Base-by-base conservation (phyloP, 92 coral and sea anemone genomes). In the Pocillopora grandis region DNA sequence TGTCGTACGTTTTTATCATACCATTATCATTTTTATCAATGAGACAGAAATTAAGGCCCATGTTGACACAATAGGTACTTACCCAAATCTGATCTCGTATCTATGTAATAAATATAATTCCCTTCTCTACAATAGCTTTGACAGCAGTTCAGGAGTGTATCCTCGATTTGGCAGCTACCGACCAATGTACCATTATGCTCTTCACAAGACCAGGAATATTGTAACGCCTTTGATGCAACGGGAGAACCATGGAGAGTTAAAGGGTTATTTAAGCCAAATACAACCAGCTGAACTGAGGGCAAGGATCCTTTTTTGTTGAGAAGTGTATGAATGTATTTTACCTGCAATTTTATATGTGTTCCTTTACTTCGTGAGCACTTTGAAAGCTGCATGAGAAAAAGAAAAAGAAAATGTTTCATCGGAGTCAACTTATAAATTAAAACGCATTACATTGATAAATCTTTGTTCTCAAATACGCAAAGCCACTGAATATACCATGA, bases 141-240 rank as follows among this genome's bases (percentile, higher is more conserved):
- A 52, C 86, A 82, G 10, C 86, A 72, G 16, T 13, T 23, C 27
- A 72, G 0, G 18, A 52, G 7, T 9, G 17, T 59, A 1, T 12
- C 52, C 72, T 60, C 78, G 13, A 82, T 48, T 48, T 15, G 31
- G 62, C 86, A 72, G 55, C 21, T 62, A 0, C 78, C 85, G 19
- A 21, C 0, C 0, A 42, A 1, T 5, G 10, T 36, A 6, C 59
- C 77, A 15, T 42, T 81, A 2, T 18, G 27, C 13, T 1, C 10
- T 58, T 80, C 19, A 59, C 85, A 80, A 3, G 76, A 59, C 85
- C 85, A 71, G 9, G 61, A 2, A 9, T 42, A 21, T 0, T 20
- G 9, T 27, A 81, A 58, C 15, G 4, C 37, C 85, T 81, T 21
- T n/a, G 71, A 71, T 36, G 15, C 36, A 35, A 58, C 36, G 66